These are phyloP conservation scores for Liopterus haemorrhoidalis DNA, from an alignment of 2,888 invertebrate species.

Conservation along the genomic window DNA sequence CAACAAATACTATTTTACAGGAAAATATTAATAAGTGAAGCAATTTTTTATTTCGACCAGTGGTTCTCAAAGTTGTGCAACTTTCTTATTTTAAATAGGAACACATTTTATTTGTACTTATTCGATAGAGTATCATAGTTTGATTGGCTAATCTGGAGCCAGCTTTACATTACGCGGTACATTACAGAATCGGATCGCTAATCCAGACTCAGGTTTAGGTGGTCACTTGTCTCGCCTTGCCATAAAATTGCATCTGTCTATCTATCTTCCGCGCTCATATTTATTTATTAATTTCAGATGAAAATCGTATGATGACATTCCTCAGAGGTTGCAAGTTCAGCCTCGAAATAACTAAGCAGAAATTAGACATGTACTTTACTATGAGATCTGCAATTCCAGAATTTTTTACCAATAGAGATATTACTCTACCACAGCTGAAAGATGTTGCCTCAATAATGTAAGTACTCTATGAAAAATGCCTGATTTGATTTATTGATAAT, in stretches of 20 bases:
- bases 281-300: constrained; percentile 53
- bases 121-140: no score
- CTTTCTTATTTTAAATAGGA: no score
- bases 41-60: no score
- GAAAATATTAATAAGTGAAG: no score
- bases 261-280: constrained; percentile 2
- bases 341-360: constrained; percentile 76
- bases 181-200: no score
- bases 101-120: no score
- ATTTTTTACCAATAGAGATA: constrained; percentile 72
- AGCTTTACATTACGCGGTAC: no score
- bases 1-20: no score
- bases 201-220: no score
- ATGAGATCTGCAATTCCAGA: constrained; percentile 78
- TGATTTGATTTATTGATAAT: no score
- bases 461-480: constrained; percentile 42
- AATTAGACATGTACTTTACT: constrained; percentile 83
- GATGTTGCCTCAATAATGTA: constrained; percentile 65
- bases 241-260: not conserved
- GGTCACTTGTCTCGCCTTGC: not conserved
- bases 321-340: constrained; percentile 82
- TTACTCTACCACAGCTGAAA: constrained; percentile 64
- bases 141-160: no score
- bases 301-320: constrained; percentile 72
- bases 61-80: no score